phyloP scores from a whole-genome alignment of 2,888 invertebrate species.

The Helobdella robusta region DNA sequence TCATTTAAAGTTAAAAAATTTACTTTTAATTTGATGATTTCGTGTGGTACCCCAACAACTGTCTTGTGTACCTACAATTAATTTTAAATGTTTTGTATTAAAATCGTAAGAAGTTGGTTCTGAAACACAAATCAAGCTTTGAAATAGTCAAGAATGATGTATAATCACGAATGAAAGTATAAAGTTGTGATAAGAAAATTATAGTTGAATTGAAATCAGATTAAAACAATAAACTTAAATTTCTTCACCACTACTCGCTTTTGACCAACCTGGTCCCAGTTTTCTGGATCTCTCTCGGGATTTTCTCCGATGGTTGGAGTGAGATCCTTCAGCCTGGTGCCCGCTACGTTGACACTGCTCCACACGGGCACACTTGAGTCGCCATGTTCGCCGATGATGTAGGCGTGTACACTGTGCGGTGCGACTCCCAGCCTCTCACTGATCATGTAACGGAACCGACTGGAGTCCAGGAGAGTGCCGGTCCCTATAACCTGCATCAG shows the following conservation, averaged over 20 bases:
- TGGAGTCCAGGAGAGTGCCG: constrained; percentile 84
- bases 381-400: constrained; percentile 88
- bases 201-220: too few species aligned
- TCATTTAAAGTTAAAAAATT: too few species aligned
- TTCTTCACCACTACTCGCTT: background rate
- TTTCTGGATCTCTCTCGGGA: constrained; percentile 62
- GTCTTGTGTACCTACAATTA: constrained; percentile 64
- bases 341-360: constrained; percentile 86
- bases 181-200: too few species aligned
- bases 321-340: constrained; percentile 69
- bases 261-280: constrained; percentile 55
- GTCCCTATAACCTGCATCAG: constrained; percentile 60
- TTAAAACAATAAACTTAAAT: too few species aligned
- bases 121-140: too few species aligned
- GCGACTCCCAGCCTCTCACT: constrained; percentile 72
- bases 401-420: constrained; percentile 76
- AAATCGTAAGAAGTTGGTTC: too few species aligned
- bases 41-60: constrained; percentile 74
- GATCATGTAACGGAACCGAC: constrained; percentile 74
- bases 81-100: too few species aligned
- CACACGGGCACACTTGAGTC: constrained; percentile 83
- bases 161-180: too few species aligned
- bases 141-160: too few species aligned
- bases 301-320: constrained; percentile 65
- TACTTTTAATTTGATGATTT: constrained; percentile 76